phyloP scores from a whole-genome alignment of 2,888 invertebrate genomes.

The Thysanoteuthis rhombus region DNA sequence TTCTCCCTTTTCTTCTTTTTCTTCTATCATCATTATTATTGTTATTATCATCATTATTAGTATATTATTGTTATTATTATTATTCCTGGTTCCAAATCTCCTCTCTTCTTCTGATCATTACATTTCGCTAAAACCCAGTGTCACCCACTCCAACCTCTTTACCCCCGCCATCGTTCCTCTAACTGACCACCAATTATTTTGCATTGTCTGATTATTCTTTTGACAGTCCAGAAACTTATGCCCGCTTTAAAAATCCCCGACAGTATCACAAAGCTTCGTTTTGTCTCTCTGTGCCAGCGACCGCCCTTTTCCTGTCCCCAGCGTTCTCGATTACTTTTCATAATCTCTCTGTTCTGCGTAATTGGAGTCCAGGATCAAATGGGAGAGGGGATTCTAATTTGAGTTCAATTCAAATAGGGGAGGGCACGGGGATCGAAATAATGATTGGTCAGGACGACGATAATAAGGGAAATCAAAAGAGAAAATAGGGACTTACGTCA shows the following conservation, averaged over 20 bases:
- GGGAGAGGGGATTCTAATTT: not conserved
- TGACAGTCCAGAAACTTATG: not conserved
- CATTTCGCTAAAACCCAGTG: too few species aligned
- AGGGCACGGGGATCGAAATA: not conserved
- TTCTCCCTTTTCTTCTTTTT: not conserved
- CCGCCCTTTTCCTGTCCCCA: not conserved
- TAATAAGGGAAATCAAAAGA: not conserved
- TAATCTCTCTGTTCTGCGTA: not conserved
- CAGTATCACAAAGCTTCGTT: not conserved
- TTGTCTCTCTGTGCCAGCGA: not conserved
- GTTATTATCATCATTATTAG: too few species aligned
- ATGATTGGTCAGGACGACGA: not conserved
- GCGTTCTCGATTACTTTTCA: not conserved
- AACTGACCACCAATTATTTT: not conserved
- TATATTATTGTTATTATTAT: too few species aligned
- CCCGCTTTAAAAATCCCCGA: not conserved
- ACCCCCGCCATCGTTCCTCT: not conserved
- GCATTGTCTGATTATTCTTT: not conserved
- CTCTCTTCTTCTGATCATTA: too few species aligned
- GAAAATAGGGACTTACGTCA: not conserved
- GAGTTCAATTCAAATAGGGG: not conserved
- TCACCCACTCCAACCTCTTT: not conserved
- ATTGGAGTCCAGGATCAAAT: not conserved
- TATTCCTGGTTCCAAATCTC: too few species aligned
- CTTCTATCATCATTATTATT: too few species aligned